Base-by-base conservation (phyloP, 2,888 invertebrate species). In the Leistus spinibarbis region DNA sequence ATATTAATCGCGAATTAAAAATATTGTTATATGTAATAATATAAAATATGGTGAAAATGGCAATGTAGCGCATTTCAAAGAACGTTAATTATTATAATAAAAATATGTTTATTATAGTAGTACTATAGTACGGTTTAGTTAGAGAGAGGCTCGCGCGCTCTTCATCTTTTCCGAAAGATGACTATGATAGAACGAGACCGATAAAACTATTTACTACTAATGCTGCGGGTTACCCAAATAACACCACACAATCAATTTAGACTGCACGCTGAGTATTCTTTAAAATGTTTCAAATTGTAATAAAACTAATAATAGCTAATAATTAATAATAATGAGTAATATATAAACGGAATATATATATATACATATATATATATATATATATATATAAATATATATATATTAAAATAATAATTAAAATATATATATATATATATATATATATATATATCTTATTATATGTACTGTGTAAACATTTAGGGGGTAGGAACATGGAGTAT, bases 231-330 rank as follows among this genome's bases (percentile, higher is more conserved):
- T 78, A 78, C 77, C 77, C 78, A 76, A 79, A 80, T 81, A 84
- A 85, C 85, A 85, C 85, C 85, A 85, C 83, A 84, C 86, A 86
- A 85, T 86, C 85, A 86, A 85, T 84, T 85, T 85, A 86, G 86
- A 86, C 86, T 86, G 86, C 86, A 86, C 86, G 84, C 83, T 84
- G 82, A 86, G 84, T 85, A 85, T 86, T 85, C 84, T 85, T 84
- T 85, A 76, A 65, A 76, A 73, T 76, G 69, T 76, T 77, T 76
- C 67, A 73, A 72, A 71, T 71, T 73, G 85, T 83, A 83, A 84
- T 84, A 72, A 83, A 81, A 82, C 80, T 82, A 69, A 76, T 77
- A 69, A 77, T 75, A 77, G 71, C 69, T 76, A 76, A 72, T 77
- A 73, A 72, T 76, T 78, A 78, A 82, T 81, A 82, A 81, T 81